phyloP scores from a whole-genome alignment of 1,140 invertebrate species.

The Diabrotica virgifera region DNA sequence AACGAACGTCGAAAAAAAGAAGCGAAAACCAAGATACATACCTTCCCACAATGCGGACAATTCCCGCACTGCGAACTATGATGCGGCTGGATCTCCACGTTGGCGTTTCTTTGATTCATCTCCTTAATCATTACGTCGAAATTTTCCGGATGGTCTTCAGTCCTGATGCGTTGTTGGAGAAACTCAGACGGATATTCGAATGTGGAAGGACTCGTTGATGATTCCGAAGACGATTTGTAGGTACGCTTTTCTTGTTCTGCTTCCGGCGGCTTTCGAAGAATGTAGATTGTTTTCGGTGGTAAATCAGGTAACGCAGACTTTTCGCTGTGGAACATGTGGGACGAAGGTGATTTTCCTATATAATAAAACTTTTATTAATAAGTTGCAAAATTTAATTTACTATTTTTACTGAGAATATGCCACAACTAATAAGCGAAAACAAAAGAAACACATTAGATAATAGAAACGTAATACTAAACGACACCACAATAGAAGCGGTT shows the following conservation, averaged over 20 bases:
- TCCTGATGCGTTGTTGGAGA: conserved; percentile 37
- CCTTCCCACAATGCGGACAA: conserved; percentile 64
- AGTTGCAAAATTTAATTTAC: too few species aligned
- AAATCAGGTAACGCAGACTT: conserved; percentile 17
- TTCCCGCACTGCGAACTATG: conserved; percentile 58
- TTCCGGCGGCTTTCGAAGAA: conserved; percentile 40
- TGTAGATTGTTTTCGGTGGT: conserved; percentile 34
- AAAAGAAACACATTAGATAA: too few species aligned
- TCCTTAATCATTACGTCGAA: conserved; percentile 19
- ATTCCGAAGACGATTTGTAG: conserved; percentile 35
- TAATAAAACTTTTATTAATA: too few species aligned
- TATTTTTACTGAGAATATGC: too few species aligned
- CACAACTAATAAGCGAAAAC: too few species aligned
- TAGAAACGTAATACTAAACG: too few species aligned
- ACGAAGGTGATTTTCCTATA: conserved; percentile 31
- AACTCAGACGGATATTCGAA: conserved; percentile 36
- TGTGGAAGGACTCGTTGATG: conserved; percentile 35
- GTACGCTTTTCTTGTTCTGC: conserved; percentile 30
- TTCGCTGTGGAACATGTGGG: conserved; percentile 22
- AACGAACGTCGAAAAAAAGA: not conserved
- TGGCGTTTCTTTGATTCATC: conserved; percentile 29
- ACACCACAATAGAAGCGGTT: too few species aligned
- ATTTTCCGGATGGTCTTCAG: conserved; percentile 29
- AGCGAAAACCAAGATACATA: not conserved
- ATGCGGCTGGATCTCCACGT: conserved; percentile 49